Evolutionary conservation across 2,888 invertebrate species (phyloP), one percentile per base, ranked within the genome.

Genomic region (Dioctria linearis): DNA sequence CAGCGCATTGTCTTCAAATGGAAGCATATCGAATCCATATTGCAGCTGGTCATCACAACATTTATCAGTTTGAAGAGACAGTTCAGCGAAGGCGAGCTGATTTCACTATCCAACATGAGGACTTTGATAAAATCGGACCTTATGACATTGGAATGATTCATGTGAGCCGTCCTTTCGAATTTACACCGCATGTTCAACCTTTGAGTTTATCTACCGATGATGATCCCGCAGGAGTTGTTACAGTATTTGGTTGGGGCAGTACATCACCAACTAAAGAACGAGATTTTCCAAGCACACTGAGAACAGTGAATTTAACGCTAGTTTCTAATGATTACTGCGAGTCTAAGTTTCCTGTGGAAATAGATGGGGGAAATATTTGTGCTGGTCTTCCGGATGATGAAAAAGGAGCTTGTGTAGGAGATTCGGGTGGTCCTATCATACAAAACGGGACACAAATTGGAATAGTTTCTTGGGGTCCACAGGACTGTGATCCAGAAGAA

Each of bases 401-500:
- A 6, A 78, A 66, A 40, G 79, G 82, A 49, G 83, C 79, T 43
- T 83, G 83, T 80, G 82, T 82, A 80, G 84, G 84, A 75, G 85
- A 85, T 78, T 85, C 85, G 73, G 85, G 85, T 82, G 84, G 83
- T 51, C 80, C 81, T 73, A 79, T 82, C 49, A 83, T 84, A 13
- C 82, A 83, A 76, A 51, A 76, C 39, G 57, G 65, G 49, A 54
- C 66, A 37, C 86, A 81, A 83, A 43, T 88, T 67, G 89, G 89
- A 78, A 83, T 89, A 54, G 87, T 88, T 11, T 88, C 89, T 25
- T 89, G 88, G 88, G 88, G 88, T 3, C 65, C 83, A 11, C 84
- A 85, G 13, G 86, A 87, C 8, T 88, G 88, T 75, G 86, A 87
- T 43, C 51, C 69, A 0, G 79, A 78, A 5, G 83, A 84, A 39